Evolutionary conservation across 2,113 vertebrate genomes (phyloP).

Genomic region (Pelvicachromis taeniatus): DNA sequence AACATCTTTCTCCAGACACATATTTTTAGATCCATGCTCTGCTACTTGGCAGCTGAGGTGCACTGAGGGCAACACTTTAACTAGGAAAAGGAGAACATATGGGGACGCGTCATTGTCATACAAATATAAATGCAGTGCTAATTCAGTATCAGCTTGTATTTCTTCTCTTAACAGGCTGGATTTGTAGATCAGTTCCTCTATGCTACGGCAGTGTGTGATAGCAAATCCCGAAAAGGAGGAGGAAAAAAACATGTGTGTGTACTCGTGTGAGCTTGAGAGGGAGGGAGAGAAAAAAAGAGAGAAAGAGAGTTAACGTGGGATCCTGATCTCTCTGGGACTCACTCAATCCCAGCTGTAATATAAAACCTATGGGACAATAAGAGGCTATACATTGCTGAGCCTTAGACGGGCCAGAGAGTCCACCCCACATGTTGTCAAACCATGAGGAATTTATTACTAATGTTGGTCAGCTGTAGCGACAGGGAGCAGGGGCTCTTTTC

Average conservation of each 20-base stretch:
- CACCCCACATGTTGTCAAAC: conserved; percentile 71
- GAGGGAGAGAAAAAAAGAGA: background rate
- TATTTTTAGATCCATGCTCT: background rate
- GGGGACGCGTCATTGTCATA: conserved; percentile 18
- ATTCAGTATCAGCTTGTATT: conserved; percentile 53
- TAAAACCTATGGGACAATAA: conserved; percentile 71
- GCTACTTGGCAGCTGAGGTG: conserved; percentile 15
- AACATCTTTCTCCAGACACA: conserved; percentile 2
- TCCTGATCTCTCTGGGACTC: conserved; percentile 58
- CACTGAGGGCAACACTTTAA: conserved; percentile 17
- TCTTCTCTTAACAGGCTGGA: conserved; percentile 49
- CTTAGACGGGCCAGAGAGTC: conserved; percentile 52
- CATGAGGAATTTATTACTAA: conserved; percentile 78
- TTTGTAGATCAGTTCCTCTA: conserved; percentile 37
- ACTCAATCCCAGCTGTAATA: conserved; percentile 63
- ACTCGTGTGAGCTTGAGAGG: background rate
- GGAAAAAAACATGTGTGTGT: background rate
- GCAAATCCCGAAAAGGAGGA: conserved; percentile 11
- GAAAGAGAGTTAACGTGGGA: conserved; percentile 34
- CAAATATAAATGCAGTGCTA: conserved; percentile 35
- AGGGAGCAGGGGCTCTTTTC: conserved; percentile 22
- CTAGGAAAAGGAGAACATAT: conserved; percentile 34
- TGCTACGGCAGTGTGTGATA: conserved; percentile 19
- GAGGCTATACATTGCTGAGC: conserved; percentile 34
- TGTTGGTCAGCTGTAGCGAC: conserved; percentile 73